These are phyloP conservation scores for Malaclemys terrapin DNA, from an alignment of 2,113 vertebrate genomes.

Conservation along the genomic window DNA sequence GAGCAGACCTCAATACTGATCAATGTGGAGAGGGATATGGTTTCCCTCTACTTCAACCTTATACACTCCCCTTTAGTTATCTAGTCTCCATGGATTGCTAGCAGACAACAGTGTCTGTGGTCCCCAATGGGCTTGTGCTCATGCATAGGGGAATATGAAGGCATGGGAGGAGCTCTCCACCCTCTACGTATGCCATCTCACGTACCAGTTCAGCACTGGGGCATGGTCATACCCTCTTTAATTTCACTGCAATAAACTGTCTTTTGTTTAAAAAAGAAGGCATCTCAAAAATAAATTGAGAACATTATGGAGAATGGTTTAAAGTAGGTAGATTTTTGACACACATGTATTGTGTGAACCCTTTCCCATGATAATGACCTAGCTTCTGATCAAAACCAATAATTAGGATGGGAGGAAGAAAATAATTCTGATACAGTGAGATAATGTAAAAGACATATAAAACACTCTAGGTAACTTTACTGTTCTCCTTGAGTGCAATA, in stretches of 20 bases:
- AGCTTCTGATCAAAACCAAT: constrained; percentile 34
- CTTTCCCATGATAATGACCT: not conserved
- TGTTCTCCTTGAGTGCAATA: constrained; percentile 37
- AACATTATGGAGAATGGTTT: constrained; percentile 11
- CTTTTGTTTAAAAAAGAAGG: constrained; percentile 13
- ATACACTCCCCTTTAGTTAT: not conserved
- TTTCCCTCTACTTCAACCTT: not conserved
- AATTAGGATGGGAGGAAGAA: not conserved
- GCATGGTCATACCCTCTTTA: not conserved
- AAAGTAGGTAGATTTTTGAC: constrained; percentile 6
- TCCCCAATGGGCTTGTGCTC: fast-evolving
- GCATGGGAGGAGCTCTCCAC: not conserved
- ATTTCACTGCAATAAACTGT: not conserved
- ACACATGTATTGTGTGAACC: not conserved
- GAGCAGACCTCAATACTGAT: not conserved
- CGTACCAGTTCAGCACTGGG: not conserved
- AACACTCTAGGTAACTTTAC: constrained; percentile 21
- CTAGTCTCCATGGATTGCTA: fast-evolving
- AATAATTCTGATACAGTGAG: constrained; percentile 22
- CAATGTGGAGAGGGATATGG: fast-evolving
- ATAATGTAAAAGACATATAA: constrained; percentile 27
- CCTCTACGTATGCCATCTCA: not conserved
- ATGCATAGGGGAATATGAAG: fast-evolving
- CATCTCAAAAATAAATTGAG: constrained; percentile 38
- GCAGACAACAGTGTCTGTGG: not conserved